Conservation (phyloP, 2,113 vertebrate species). For the Barnardius zonarius region DNA sequence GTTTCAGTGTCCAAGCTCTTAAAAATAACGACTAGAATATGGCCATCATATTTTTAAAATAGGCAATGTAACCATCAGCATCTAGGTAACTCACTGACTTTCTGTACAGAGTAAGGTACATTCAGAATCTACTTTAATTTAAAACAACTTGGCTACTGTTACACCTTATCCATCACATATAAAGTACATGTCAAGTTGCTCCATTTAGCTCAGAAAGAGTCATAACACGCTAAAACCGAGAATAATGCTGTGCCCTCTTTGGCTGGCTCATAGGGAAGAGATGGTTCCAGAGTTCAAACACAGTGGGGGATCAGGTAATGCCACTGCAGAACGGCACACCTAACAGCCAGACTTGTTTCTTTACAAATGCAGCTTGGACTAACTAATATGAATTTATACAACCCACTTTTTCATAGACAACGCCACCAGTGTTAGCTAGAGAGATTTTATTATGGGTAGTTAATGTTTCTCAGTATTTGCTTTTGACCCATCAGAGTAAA, state of each 20-base stretch:
- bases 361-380: not conserved
- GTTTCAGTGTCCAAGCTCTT: not conserved
- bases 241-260: not conserved
- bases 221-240: not conserved
- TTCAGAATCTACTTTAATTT: not conserved
- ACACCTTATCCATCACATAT: not conserved
- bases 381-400: not conserved
- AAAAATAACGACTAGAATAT: not conserved
- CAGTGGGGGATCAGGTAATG: not conserved
- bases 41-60: not conserved
- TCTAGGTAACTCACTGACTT: not conserved
- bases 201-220: not conserved
- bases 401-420: not conserved
- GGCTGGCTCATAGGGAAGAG: not conserved
- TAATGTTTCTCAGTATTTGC: not conserved
- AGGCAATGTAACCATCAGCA: not conserved
- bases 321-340: not conserved
- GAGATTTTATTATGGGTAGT: not conserved
- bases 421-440: fast-evolving
- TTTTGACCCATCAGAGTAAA: not conserved
- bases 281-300: not conserved
- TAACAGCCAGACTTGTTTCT: not conserved
- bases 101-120: not conserved
- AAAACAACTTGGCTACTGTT: not conserved
- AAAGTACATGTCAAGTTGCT: not conserved